Conservation (phyloP, 2,888 invertebrate species). For the Epinotia brunnichana region DNA sequence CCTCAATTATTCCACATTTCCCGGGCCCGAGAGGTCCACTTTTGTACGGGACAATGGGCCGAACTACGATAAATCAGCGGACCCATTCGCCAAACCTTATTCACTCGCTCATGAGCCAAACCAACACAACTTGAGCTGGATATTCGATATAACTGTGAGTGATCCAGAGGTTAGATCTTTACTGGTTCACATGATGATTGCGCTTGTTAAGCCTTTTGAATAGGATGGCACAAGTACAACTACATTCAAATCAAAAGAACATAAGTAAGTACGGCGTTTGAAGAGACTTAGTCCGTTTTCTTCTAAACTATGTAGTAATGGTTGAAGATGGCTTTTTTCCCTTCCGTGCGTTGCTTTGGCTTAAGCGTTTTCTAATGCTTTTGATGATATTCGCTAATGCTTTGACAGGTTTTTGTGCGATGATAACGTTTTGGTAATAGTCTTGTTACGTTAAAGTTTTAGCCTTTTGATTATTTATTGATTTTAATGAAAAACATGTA, state of each 20-base stretch:
- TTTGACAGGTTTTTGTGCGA: constrained; percentile 26
- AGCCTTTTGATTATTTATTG: background rate
- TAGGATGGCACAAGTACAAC: background rate
- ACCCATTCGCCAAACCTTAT: background rate
- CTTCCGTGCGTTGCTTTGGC: constrained; percentile 27
- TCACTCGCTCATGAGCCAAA: background rate
- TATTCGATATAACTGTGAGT: background rate
- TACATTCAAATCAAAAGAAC: background rate
- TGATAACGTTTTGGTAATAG: constrained; percentile 14
- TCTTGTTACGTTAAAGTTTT: background rate
- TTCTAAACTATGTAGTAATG: constrained; percentile 14
- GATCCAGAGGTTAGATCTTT: background rate
- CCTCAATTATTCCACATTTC: constrained; percentile 41
- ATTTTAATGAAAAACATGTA: background rate
- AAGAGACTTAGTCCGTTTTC: background rate
- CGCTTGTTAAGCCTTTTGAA: background rate
- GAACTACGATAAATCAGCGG: constrained; percentile 41
- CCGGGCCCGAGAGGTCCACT: constrained; percentile 39
- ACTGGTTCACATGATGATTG: background rate
- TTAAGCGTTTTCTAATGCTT: constrained; percentile 42
- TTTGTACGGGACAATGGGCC: constrained; percentile 41
- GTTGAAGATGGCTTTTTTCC: constrained; percentile 35
- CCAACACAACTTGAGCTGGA: background rate
- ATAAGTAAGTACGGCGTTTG: background rate
- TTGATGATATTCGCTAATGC: constrained; percentile 31